These are phyloP conservation scores for Hassar affinis DNA, from an alignment of 2,113 vertebrate species.

Conservation along the genomic window DNA sequence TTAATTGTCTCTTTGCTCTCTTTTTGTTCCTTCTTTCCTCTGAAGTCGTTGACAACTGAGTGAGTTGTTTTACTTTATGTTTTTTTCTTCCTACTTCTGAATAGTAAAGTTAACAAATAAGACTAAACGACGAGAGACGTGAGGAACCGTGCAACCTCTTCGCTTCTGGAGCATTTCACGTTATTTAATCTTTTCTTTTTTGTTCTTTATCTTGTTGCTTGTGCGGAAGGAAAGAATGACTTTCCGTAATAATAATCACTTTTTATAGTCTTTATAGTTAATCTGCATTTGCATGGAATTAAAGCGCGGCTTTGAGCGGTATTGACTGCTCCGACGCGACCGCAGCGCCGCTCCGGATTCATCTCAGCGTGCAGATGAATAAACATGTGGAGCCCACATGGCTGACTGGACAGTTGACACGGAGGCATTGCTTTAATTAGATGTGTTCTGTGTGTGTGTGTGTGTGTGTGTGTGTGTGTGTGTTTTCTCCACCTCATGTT, in stretches of 20 bases:
- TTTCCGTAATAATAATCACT: conserved; percentile 56
- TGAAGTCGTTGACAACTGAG: conserved; percentile 64
- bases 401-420: conserved; percentile 29
- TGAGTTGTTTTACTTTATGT: conserved; percentile 66
- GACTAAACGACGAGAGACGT: too few species aligned
- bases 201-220: conserved; percentile 36
- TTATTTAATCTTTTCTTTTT: conserved; percentile 52
- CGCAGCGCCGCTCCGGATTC: conserved; percentile 56
- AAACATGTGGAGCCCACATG: conserved; percentile 49
- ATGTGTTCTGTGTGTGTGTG: not conserved
- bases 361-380: conserved; percentile 59
- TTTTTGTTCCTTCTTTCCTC: conserved; percentile 54
- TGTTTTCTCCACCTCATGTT: not conserved
- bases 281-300: conserved; percentile 75
- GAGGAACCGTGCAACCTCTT: too few species aligned
- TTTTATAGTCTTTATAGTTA: conserved; percentile 75
- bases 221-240: conserved; percentile 56
- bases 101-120: conserved; percentile 72
- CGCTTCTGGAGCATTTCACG: too few species aligned
- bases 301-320: conserved; percentile 65
- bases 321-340: conserved; percentile 61
- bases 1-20: conserved; percentile 64
- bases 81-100: conserved; percentile 51
- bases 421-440: conserved; percentile 9
- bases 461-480: conserved; percentile 26